A percentile compares a stretch with the other conserved stretches of the same genome.
These are phyloP conservation scores for Schrankia costaestrigalis DNA, from an alignment of 2,888 invertebrate species.

Conservation along the genomic window DNA sequence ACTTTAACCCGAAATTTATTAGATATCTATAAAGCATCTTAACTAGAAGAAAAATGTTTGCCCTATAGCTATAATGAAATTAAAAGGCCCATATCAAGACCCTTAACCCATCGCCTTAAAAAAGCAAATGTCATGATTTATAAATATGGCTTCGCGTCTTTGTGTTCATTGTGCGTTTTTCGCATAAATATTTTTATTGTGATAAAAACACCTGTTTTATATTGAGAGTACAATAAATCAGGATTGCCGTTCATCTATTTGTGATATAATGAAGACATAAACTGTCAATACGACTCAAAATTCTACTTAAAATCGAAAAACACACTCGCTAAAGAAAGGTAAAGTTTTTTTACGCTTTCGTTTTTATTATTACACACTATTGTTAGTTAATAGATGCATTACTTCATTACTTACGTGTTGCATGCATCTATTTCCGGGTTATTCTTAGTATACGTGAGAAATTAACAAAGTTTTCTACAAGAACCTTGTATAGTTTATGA, in stretches of 20 bases:
- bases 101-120: no score
- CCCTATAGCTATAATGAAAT: no score
- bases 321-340: constrained; percentile 23
- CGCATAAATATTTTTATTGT: constrained; percentile 31
- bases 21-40: no score
- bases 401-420: constrained; percentile 7
- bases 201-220: constrained; percentile 23
- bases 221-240: constrained; percentile 22
- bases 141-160: constrained; percentile 45
- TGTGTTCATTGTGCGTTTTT: constrained; percentile 37
- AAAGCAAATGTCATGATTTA: constrained; percentile 25
- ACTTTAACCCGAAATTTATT: no score
- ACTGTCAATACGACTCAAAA: no score
- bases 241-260: no score
- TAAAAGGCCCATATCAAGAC: no score
- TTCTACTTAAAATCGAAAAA: no score
- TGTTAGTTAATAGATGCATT: constrained; percentile 21
- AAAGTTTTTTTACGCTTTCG: constrained; percentile 23
- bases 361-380: constrained; percentile 17
- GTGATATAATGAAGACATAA: no score
- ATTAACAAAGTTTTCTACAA: constrained; percentile 11
- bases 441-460: constrained; percentile 9
- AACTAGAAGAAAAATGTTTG: no score
- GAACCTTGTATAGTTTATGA: constrained; percentile 4
- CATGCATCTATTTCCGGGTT: constrained; percentile 16